Evolutionary conservation across 2,113 vertebrate species (phyloP), one percentile per base, ranked within the genome.

Genomic region (Barbus barbus): DNA sequence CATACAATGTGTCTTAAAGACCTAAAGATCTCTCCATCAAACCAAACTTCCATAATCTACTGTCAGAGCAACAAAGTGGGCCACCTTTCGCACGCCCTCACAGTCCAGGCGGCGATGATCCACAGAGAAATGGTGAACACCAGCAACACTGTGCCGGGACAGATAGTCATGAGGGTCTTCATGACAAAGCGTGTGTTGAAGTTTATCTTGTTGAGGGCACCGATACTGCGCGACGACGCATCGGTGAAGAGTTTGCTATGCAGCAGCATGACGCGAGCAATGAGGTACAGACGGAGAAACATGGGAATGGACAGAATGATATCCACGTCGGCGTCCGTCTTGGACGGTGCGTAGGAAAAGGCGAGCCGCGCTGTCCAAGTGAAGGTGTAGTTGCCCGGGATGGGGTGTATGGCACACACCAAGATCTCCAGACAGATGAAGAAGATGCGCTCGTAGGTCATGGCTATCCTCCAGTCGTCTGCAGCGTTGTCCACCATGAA

Each of bases 401-500:
- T 98, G 91, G 98, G 97, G 92, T 99, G 98, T 91, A 99, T 97
- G 94, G 98, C 97, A 92, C 98, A 99, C 89, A 99, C 96, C 86
- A 99, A 93, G 94, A 99, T 98, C 95, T 99, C 98, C 95, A 99
- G 94, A 94, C 97, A 98, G 93, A 99, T 97, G 94, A 98, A 98
- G 94, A 99, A 99, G 94, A 99, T 99, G 93, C 97, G 96, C 92
- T 99, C 97, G 56, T 98, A 98, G 88, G 98, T 99, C 98, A 99
- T 99, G 96, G 97, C 97, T 97, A 99, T 99, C 95, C 98, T 97
- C 98, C 98, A 99, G 95, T 99, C 98, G 91, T 99, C 98, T 53
- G 98, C 98, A 87, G 96, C 98, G 83, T 99, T 99, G 96, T 99
- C 98, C 96, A 99, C 97, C 97, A 99, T 99, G 93, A 99, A 99